Evolutionary conservation across 2,797 vertebrate genomes (phyloP), one percentile per base, ranked within the genome.

Genomic region (Rhincodon typus): DNA sequence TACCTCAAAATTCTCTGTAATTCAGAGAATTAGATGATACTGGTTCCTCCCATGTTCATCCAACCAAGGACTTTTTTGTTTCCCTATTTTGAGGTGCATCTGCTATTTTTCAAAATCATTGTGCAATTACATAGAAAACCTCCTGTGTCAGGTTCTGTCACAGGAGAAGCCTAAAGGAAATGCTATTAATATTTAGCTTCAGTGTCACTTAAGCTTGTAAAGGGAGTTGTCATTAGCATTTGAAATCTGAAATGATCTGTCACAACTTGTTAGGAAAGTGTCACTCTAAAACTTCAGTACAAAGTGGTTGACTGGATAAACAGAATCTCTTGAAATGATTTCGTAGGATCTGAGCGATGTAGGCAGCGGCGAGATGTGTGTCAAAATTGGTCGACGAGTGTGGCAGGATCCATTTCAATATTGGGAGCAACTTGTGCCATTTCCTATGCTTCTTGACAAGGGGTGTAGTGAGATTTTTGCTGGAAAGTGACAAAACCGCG

Each of bases 71-170:
- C 30, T 34, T 90, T 7, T 27, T 57, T 62, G 57, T 62, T 62
- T 62, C 87, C 53, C 0, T 10, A 62, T 17, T 57, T 34, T 8
- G 30, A n/a, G 53, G 62, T 62, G 27, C 53, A n/a, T 34, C 17
- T 82, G 42, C 21, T 82, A 42, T 42, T n/a, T 82, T 42, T 42
- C 21, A 42, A 42, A 62, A 66, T 62, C 53, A 34, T 17, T 57
- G 12, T 90, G 87, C 62, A 46, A 90, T 90, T 90, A 66, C 87
- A 90, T 90, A 62, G 87, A 90, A 34, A 62, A 90, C 62, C 7
- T 90, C 87, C 30, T n/a, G 53, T 4, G 30, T 66, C 87, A 66
- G 30, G 86, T 13, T 88, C 86, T 57, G 23, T 53, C 10, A 30
- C 0, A 30, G 8, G 53, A 34, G 62, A 62, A n/a, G 53, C 87